Percentiles rank a stretch among this genome's conserved stretches.
Conservation (phyloP, 2,113 vertebrate species). For the Bos indicus region DNA sequence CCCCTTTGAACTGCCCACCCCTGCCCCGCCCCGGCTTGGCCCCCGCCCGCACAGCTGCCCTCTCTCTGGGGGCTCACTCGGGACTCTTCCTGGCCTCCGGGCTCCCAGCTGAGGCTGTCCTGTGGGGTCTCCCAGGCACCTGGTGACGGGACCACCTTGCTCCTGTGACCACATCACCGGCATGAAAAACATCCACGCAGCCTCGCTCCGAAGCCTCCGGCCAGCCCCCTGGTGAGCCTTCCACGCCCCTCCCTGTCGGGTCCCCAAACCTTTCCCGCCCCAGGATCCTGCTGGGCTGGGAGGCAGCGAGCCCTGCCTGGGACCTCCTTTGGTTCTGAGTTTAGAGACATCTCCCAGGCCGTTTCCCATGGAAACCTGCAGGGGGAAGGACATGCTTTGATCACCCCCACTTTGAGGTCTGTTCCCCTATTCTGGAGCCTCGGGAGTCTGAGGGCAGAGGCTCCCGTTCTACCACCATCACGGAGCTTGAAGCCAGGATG, state of each 20-base stretch:
- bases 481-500: neutral
- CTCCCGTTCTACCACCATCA: no score
- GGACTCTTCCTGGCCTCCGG: neutral
- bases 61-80: neutral
- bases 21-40: fast-evolving
- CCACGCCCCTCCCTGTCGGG: no score
- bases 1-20: no score
- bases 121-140: neutral
- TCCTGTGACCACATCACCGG: neutral
- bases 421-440: fast-evolving
- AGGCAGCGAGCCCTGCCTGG: neutral
- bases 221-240: fast-evolving
- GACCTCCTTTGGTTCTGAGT: neutral
- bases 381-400: fast-evolving
- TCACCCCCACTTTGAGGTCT: fast-evolving
- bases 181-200: neutral
- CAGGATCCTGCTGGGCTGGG: no score
- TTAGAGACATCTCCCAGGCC: neutral
- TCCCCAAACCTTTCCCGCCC: neutral
- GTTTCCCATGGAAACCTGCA: neutral
- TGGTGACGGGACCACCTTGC: neutral
- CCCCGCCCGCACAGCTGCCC: neutral
- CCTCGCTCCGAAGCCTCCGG: neutral
- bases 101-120: neutral
- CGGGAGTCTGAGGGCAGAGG: neutral